A percentile compares a stretch with the other conserved stretches of the same genome.
These are phyloP conservation scores for Rhombomys opimus DNA, from an alignment of 2,113 vertebrate genomes.

Conservation along the genomic window DNA sequence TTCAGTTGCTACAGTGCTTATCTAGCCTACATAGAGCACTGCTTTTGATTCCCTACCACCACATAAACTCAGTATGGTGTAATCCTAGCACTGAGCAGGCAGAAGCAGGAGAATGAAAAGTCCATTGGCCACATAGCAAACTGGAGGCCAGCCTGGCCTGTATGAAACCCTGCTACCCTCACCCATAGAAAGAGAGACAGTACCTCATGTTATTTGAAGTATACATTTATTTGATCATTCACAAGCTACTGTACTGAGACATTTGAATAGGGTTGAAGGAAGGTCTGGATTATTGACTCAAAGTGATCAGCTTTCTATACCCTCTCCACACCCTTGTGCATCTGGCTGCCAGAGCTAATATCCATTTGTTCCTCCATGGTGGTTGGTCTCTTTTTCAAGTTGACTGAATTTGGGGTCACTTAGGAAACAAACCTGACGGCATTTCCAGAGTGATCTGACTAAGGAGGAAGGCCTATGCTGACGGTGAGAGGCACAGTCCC, in stretches of 20 bases:
- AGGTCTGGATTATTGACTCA: constrained; percentile 35
- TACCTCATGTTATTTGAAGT: neutral
- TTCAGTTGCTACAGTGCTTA: neutral
- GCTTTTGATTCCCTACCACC: neutral
- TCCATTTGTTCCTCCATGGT: neutral
- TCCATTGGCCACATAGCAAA: neutral
- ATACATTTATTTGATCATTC: constrained; percentile 4
- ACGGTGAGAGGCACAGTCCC: neutral
- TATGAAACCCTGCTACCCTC: neutral
- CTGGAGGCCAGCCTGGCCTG: neutral
- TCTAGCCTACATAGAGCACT: neutral
- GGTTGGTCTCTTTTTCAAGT: neutral
- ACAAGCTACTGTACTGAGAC: neutral
- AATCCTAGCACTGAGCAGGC: neutral
- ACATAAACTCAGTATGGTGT: neutral
- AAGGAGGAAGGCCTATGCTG: neutral
- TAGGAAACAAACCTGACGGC: neutral
- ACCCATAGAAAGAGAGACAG: neutral
- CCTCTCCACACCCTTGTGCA: neutral
- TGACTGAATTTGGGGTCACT: neutral
- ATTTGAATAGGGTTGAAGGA: neutral
- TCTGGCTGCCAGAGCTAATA: neutral
- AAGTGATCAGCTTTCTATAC: neutral
- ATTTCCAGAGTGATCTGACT: neutral
- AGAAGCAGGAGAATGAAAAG: neutral